phyloP scores from a whole-genome alignment of 2,113 vertebrate species.

The Hymenochirus boettgeri region DNA sequence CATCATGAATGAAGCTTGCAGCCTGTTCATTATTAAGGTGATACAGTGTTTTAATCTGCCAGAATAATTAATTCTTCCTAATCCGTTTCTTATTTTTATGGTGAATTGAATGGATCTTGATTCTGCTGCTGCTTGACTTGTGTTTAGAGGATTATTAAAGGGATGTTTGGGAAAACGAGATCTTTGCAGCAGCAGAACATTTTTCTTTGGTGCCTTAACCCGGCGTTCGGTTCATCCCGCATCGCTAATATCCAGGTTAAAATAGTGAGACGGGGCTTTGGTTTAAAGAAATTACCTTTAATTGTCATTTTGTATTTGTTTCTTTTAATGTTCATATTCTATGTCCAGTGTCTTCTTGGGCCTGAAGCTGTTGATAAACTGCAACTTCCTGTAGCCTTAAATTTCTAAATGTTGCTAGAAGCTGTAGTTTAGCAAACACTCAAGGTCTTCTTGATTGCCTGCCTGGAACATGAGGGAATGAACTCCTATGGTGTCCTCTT shows the following conservation, averaged over 20 bases:
- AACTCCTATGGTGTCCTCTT: neutral
- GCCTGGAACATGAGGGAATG: neutral
- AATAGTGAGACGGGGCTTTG: neutral
- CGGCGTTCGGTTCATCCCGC: neutral
- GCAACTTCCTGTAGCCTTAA: neutral
- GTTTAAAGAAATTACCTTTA: neutral
- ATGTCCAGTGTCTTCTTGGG: neutral
- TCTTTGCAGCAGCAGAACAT: constrained; percentile 4
- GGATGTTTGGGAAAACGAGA: neutral
- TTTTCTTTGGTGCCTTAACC: too few relatives aligned
- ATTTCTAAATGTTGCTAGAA: neutral
- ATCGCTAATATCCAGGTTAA: neutral
- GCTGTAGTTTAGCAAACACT: neutral
- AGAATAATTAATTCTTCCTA: neutral
- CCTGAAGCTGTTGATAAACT: too few relatives aligned
- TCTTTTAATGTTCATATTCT: neutral
- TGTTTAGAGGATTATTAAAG: neutral
- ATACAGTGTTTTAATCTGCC: neutral
- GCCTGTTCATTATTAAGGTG: neutral
- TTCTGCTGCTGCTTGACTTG: constrained; percentile 11
- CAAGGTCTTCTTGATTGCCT: neutral
- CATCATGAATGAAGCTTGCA: neutral
- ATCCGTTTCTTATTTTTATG: constrained; percentile 7
- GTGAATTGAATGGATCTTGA: constrained; percentile 1
- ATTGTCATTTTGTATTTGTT: too few relatives aligned